These are phyloP conservation scores for Ectropis crepuscularia DNA, from an alignment of 2,888 invertebrate species.

Conservation along the genomic window DNA sequence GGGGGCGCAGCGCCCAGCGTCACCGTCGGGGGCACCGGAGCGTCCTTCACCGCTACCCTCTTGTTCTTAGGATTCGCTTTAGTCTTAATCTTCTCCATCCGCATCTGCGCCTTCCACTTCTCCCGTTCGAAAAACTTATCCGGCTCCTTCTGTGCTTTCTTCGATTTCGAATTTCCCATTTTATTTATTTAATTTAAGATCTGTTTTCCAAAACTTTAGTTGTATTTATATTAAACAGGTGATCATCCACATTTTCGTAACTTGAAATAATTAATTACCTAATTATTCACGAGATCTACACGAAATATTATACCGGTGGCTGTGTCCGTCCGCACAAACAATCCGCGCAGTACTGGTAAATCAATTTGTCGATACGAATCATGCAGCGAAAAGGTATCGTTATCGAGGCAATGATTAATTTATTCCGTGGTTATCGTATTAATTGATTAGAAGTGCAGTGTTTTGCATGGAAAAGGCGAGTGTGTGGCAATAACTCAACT, in stretches of 20 bases:
- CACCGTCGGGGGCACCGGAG: conserved; percentile 50
- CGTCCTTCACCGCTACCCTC: conserved; percentile 58
- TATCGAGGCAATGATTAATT: conserved; percentile 67
- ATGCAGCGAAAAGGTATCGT: conserved; percentile 57
- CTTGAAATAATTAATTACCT: conserved; percentile 11
- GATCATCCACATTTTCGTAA: conserved; percentile 43
- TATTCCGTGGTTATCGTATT: conserved; percentile 54
- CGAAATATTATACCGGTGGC: conserved; percentile 20
- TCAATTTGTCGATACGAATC: conserved; percentile 52
- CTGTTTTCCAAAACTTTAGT: conserved; percentile 4
- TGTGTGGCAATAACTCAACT: conserved; percentile 34
- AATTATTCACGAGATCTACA: conserved; percentile 7
- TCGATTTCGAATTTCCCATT: conserved; percentile 78
- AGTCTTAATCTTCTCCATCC: conserved; percentile 65
- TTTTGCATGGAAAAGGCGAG: conserved; percentile 47
- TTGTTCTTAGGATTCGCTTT: conserved; percentile 58
- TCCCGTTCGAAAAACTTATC: conserved; percentile 75
- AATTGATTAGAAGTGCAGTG: conserved; percentile 58
- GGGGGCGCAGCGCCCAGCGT: conserved; percentile 49
- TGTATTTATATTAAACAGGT: conserved; percentile 6
- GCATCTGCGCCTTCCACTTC: conserved; percentile 67
- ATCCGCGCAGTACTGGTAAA: conserved; percentile 59
- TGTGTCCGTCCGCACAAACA: conserved; percentile 47
- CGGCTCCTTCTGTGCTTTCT: conserved; percentile 70
- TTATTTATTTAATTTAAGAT: conserved; percentile 2